Conservation (phyloP, 2,888 invertebrate species). For the Leucophenga maculata region DNA sequence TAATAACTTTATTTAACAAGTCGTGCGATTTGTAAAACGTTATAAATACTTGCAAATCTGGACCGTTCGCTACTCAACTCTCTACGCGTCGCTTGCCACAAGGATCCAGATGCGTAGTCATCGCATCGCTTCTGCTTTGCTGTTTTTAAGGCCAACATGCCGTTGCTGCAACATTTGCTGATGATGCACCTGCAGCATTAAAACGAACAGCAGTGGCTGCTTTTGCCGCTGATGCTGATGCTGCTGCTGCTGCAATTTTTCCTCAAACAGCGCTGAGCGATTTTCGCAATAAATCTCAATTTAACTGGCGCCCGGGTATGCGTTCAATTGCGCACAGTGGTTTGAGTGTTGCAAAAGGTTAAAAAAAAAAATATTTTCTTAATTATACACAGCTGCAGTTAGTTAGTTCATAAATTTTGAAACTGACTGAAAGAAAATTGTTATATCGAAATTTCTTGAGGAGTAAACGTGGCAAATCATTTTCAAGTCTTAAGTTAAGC, state of each 20-base stretch:
- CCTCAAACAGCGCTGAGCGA: constrained; percentile 32
- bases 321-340: constrained; percentile 43
- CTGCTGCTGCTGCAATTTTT: constrained; percentile 27
- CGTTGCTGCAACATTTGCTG: constrained; percentile 30
- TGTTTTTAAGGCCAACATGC: constrained; percentile 26
- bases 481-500: no score
- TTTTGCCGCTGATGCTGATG: constrained; percentile 47
- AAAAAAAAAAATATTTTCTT: no score
- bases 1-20: constrained; percentile 57
- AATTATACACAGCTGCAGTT: no score
- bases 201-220: constrained; percentile 28
- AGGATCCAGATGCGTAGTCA: constrained; percentile 5
- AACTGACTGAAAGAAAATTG: no score
- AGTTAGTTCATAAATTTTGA: no score
- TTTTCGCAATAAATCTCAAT: constrained; percentile 69
- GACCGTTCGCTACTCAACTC: neutral
- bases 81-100: constrained; percentile 17
- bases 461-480: no score
- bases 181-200: constrained; percentile 30
- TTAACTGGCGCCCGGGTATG: constrained; percentile 70
- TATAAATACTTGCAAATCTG: constrained; percentile 21
- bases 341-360: no score
- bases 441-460: no score
- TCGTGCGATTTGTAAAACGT: constrained; percentile 53
- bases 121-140: constrained; percentile 1